Base-by-base conservation (phyloP, 2,888 invertebrate genomes). In the Chrysodeixis includens region DNA sequence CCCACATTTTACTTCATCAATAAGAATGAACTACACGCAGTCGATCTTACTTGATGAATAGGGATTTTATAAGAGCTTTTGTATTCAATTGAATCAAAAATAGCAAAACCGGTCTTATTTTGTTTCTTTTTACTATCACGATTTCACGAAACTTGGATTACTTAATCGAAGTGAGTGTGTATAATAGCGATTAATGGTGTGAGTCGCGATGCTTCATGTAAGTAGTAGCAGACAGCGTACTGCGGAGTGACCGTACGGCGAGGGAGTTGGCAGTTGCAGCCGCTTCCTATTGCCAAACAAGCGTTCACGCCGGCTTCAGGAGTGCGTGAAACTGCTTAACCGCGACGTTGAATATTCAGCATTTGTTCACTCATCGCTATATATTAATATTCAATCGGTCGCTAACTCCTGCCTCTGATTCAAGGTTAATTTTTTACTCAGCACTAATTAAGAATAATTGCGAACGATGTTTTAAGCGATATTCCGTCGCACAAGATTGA, bases 321-420 rank as follows among this genome's bases (percentile, higher is more conserved):
- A 76, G 81, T 89, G 90, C 90, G 90, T 91, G 91, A 84, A 86
- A 68, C 85, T 88, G 89, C 78, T 86, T 88, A 87, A 90, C 90
- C 93, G 92, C 80, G 82, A 87, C 93, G 91, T 88, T 93, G 88
- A 90, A 92, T 93, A 93, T 93, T 91, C 88, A 93, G 83, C 83
- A 82, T 83, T 84, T 89, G 86, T 86, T 91, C 87, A 89, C 87
- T 87, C 86, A 86, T 90, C 83, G 86, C 84, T 76, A 80, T 86
- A 82, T 86, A 88, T 92, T 90, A 88, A 90, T 91, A 91, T 92
- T 89, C 90, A 91, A 93, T 90, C 90, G 89, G 89, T 88, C 89
- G 87, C 87, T 91, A 86, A 86, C 89, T 90, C 82, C 88, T 85
- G 85, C 86, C 81, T 86, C 85, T 84, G 86, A 88, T 90, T 90